A percentile compares a stretch with the other conserved stretches of the same genome.
Conservation (phyloP, 2,888 invertebrate genomes). For the Fragum whitleyi region DNA sequence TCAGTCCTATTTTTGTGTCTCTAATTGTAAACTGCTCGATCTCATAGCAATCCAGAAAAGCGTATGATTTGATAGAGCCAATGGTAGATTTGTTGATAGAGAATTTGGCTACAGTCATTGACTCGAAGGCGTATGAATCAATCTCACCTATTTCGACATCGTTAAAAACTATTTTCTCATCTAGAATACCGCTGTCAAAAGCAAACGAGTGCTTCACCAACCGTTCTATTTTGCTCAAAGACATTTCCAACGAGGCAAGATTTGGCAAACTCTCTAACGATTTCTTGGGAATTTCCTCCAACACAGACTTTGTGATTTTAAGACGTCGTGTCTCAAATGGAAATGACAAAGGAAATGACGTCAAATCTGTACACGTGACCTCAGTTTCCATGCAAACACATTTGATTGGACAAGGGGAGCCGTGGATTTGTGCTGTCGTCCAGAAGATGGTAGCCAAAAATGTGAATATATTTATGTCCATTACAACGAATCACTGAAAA, state of each 20-base stretch:
- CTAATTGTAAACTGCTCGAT: background rate
- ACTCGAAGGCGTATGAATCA: background rate
- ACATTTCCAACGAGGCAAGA: background rate
- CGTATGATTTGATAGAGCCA: conserved; percentile 1
- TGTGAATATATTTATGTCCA: background rate
- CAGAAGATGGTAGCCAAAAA: background rate
- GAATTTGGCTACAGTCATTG: background rate
- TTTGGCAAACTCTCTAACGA: background rate
- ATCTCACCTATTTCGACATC: conserved; percentile 4
- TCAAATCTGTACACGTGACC: conserved; percentile 15
- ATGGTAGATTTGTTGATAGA: background rate
- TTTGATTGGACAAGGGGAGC: background rate
- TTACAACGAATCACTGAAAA: background rate
- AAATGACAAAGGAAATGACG: conserved; percentile 1
- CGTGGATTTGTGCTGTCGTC: background rate
- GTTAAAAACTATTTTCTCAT: background rate
- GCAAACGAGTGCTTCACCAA: background rate
- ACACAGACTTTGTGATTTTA: background rate
- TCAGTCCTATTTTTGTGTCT: conserved; percentile 6
- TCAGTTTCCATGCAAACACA: background rate
- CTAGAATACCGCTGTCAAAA: background rate
- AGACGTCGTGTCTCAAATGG: background rate
- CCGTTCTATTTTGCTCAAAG: background rate
- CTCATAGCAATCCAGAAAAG: background rate
- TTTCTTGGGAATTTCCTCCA: background rate